Base-by-base conservation (phyloP, 2,888 invertebrate genomes). In the Netelia melanura region DNA sequence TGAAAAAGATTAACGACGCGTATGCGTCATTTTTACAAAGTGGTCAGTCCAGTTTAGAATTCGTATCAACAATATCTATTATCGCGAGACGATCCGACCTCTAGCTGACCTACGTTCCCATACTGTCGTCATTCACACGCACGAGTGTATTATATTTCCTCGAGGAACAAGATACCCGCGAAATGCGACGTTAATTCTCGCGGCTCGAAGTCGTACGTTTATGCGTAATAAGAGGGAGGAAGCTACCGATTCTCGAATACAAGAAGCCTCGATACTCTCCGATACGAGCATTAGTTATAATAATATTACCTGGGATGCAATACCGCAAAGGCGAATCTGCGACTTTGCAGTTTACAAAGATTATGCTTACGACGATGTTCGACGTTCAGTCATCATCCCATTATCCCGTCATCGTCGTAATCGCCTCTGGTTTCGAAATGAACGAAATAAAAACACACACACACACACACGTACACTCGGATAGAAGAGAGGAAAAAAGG, bases 111-210 rank as follows among this genome's bases (percentile, higher is more conserved):
- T 64, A 70, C 30, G 25, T 68, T 77, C 25, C 56, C 56, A 75
- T 54, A 17, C 25, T 17, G 5, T 58, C 43, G 3, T 38, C 17
- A 5, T 44, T 23, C 23, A 38, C 62, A 62, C 23, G 11, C 48
- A 52, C 43, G 64, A 38, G 68, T 14, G 70, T 75, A 75, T 76
- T 65, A 65, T 76, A 83, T 83, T 83, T 75, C 21, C 70, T 54
- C 17, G 70, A 48, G 54, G 8, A 11, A 44, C 30, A 54, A 14
- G 70, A 80, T 44, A 70, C 58, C 52, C 65, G 64, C 38, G 52
- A 56, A 44, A 70, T 43, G 65, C 14, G 71, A 62, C 72, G 84
- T 71, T 81, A 81, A 84, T 84, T 81, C 58, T 54, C 61, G 44
- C 14, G 17, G 38, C 21, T 25, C 21, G 38, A 61, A 11, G 44